A percentile compares a stretch with the other conserved stretches of the same genome.
Evolutionary conservation across 2,113 vertebrate species (phyloP).

Genomic region (Neotragus pygmaeus): DNA sequence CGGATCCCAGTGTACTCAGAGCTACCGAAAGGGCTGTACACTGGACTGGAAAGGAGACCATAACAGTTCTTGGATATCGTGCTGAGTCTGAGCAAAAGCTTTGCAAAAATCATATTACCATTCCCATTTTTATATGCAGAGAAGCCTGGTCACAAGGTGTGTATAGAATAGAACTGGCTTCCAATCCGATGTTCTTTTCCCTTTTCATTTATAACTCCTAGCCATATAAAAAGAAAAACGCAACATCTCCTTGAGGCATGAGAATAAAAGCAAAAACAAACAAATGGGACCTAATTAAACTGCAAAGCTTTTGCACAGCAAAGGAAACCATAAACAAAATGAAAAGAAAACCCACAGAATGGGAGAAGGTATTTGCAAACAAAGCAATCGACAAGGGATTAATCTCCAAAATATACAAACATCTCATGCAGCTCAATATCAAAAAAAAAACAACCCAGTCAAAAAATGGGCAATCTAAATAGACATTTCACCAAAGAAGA

Average conservation of each 20-base stretch:
- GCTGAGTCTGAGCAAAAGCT: background rate
- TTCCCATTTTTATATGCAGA: background rate
- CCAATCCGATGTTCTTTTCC: background rate
- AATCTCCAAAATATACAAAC: background rate
- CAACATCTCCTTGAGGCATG: background rate
- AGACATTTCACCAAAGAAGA: background rate
- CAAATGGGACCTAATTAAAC: background rate
- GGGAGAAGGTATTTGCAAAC: background rate
- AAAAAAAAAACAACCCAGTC: background rate
- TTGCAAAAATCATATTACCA: background rate
- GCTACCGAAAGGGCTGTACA: background rate
- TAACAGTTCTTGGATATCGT: rapidly evolving
- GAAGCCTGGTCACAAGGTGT: background rate
- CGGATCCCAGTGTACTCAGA: background rate
- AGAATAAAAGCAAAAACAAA: background rate
- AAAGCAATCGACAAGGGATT: background rate
- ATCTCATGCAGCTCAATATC: background rate
- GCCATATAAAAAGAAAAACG: background rate
- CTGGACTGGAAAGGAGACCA: background rate
- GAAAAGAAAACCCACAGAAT: background rate
- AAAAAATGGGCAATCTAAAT: background rate
- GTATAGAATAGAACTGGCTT: background rate
- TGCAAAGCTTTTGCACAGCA: background rate
- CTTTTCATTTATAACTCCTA: background rate
- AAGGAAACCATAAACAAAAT: background rate